A percentile compares a stretch with the other conserved stretches of the same genome.
Conservation (phyloP, 1,140 invertebrate genomes). For the Leptoteleia sp. region DNA sequence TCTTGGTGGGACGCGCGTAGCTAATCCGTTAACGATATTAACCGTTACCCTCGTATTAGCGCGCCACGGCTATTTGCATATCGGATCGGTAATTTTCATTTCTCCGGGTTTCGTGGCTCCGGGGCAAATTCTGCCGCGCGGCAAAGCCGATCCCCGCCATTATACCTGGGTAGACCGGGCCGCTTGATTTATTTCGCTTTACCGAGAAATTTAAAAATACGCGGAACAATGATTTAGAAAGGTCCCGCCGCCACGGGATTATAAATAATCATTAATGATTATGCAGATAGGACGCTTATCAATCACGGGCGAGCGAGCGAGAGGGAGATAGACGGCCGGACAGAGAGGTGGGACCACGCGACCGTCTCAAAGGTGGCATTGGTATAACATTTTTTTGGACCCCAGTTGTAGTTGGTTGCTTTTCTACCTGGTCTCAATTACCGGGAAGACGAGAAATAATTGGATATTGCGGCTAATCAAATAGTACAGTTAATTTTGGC, state of each 20-base stretch:
- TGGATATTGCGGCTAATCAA: no score
- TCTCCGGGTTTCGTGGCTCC: conserved; percentile 41
- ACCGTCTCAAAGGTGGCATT: neutral
- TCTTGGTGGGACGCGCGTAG: conserved; percentile 22
- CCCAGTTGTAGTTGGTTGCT: no score
- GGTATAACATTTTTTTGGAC: neutral
- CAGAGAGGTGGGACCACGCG: conserved; percentile 20
- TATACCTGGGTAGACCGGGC: conserved; percentile 37
- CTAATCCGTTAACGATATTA: conserved; percentile 75
- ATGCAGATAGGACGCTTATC: conserved; percentile 28
- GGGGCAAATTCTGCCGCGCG: conserved; percentile 43
- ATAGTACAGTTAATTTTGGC: no score
- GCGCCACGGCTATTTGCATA: conserved; percentile 74
- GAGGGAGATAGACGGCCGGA: no score
- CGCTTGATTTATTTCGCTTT: conserved; percentile 52
- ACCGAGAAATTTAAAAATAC: conserved; percentile 45
- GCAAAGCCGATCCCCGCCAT: conserved; percentile 34
- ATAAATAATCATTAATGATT: conserved; percentile 49
- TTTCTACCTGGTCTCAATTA: no score
- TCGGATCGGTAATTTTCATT: conserved; percentile 75
- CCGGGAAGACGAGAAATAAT: no score
- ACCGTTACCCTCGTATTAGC: conserved; percentile 76
- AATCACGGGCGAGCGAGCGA: no score
- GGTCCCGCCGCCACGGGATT: conserved; percentile 5
- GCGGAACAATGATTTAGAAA: conserved; percentile 45